A percentile compares a stretch with the other conserved stretches of the same genome.
Conservation (phyloP, 2,888 invertebrate species). For the Trypoxylon attenuatum region DNA sequence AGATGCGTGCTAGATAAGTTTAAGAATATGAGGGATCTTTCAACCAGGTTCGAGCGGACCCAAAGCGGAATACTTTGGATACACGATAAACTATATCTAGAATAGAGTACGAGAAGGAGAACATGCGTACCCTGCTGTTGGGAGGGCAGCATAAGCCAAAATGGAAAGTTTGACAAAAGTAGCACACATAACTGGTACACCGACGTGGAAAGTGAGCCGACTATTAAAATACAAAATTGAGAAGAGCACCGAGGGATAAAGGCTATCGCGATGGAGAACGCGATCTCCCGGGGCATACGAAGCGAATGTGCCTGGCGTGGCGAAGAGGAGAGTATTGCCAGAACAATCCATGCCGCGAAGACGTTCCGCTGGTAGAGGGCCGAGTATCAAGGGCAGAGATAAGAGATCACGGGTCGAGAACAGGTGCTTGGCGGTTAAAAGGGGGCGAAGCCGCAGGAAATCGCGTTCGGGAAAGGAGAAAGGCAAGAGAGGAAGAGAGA, state of each 20-base stretch:
- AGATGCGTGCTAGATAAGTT: conserved; percentile 16
- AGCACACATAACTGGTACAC: conserved; percentile 57
- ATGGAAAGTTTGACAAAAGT: conserved; percentile 58
- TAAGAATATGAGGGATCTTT: conserved; percentile 13
- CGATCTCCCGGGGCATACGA: conserved; percentile 29
- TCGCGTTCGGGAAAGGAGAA: conserved; percentile 39
- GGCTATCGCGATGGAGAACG: conserved; percentile 25
- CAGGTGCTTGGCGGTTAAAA: conserved; percentile 50
- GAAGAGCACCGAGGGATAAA: too few relatives aligned
- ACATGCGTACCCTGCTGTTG: conserved; percentile 26
- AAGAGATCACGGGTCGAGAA: conserved; percentile 42
- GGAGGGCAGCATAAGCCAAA: conserved; percentile 45
- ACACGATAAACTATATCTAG: conserved; percentile 4
- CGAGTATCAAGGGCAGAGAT: conserved; percentile 48
- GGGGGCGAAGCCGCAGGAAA: conserved; percentile 17
- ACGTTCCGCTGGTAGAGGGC: conserved; percentile 34
- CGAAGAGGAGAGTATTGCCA: conserved; percentile 33
- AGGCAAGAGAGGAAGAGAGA: conserved; percentile 40
- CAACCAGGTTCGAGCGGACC: conserved; percentile 5
- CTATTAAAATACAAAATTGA: conserved; percentile 49
- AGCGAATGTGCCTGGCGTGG: conserved; percentile 29
- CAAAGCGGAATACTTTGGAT: conserved; percentile 23
- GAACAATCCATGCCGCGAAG: conserved; percentile 46
- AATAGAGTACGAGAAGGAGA: conserved; percentile 26
- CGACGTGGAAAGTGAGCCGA: conserved; percentile 51